Evolutionary conservation across 1,140 invertebrate genomes (phyloP), one percentile per base, ranked within the genome.

Genomic region (Diorhabda sublineata): DNA sequence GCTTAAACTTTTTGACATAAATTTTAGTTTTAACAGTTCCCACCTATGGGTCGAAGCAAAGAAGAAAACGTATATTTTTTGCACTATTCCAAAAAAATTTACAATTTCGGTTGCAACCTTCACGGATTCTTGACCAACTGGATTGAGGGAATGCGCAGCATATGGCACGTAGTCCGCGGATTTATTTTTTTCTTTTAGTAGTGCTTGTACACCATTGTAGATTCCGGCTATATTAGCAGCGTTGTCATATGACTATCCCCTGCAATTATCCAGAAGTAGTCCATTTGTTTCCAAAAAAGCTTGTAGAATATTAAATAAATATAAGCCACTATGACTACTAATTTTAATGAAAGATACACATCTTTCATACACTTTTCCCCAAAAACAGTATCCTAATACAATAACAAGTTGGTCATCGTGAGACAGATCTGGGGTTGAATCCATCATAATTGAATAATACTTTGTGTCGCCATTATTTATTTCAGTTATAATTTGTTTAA

Each of bases 11-110:
- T 26, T 26, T 26, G 1, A 26, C 26, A 1, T 26, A 11, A 11
- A 11, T 11, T 11, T 11, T 11, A 26, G 26, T 26, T 26, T 26
- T 9, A 44, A 45, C 8, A 63, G 42, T 5, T 45, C 42, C 11
- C 61, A 63, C 45, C 61, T 63, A 63, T 63, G 61, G 2, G 42
- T 63, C 61, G 61, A 43, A 62, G 11, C n/a, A 2, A 42, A 63
- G 42, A 63, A 63, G 45, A 62, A 43, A 45, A 63, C 11, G 11
- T 63, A 43, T 63, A 63, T 43, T 63, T 63, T 5, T 42, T 8
- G 5, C 26, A 26, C 26, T 26, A 26, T 4, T 11, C 4, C 58
- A 59, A 59, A 59, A 59, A 59, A 59, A 41, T 59, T 7, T 11
- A 59, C 3, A 59, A 26, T 59, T 59, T 59, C 11, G 58, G 58